Evolutionary conservation across 1,140 invertebrate genomes (phyloP).

Genomic region (Lanistes nyassanus): DNA sequence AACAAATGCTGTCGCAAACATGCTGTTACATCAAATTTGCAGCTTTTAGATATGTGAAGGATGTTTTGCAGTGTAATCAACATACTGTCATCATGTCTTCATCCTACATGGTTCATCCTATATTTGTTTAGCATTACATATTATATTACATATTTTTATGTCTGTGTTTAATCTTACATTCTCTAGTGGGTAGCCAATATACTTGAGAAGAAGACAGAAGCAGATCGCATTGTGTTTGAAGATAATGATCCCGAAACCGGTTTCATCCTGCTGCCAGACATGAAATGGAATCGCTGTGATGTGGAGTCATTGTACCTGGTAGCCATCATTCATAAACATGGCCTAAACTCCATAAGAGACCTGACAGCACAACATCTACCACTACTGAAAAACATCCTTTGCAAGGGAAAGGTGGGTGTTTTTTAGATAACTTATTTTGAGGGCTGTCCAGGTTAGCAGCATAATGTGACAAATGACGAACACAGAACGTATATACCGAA

Average conservation of each 20-base stretch:
- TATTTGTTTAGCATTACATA: neutral
- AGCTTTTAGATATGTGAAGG: too few species aligned
- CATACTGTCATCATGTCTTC: too few species aligned
- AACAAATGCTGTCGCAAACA: too few species aligned
- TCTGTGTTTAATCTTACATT: neutral
- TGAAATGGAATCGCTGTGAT: conserved; percentile 91
- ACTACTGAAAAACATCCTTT: conserved; percentile 83
- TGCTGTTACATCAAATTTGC: too few species aligned
- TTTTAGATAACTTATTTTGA: too few species aligned
- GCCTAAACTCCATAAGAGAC: conserved; percentile 86
- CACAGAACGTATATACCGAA: too few species aligned
- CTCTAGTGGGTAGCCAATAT: conserved; percentile 96
- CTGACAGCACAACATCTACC: conserved; percentile 81
- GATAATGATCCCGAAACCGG: conserved; percentile 81
- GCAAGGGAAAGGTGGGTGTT: conserved; percentile 72
- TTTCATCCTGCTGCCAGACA: conserved; percentile 89
- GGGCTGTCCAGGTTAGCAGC: too few species aligned
- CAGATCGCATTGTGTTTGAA: conserved; percentile 86
- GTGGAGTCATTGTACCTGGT: conserved; percentile 84
- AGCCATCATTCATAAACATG: conserved; percentile 79
- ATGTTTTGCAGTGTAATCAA: too few species aligned
- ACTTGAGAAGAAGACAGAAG: conserved; percentile 88
- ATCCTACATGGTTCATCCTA: too few species aligned
- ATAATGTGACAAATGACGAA: too few species aligned
- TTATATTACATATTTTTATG: neutral